phyloP scores from a whole-genome alignment of 30 jellyfish, hydroid and myxozoan species.

The Clytia hemisphaerica region DNA sequence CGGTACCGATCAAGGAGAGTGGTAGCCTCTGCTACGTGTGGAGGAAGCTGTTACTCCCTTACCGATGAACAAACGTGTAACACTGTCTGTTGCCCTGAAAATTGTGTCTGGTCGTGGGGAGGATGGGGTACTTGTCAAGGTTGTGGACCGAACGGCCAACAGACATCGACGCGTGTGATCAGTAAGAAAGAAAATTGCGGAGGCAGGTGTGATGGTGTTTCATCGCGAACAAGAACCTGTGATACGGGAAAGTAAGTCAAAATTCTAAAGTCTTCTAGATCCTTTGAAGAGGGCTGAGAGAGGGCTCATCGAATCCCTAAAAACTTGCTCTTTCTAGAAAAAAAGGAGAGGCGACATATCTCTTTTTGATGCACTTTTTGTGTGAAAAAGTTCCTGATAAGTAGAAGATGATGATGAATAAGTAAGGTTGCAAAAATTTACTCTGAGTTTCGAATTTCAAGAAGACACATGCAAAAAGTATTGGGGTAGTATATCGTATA shows the following conservation, averaged over 20 bases:
- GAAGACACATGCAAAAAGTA: too few species aligned
- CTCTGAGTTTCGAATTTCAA: too few species aligned
- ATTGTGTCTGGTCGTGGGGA: constrained; percentile 23
- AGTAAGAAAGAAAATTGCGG: background rate
- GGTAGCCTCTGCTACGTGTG: background rate
- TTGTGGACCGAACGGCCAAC: background rate
- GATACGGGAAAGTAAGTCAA: constrained; percentile 40
- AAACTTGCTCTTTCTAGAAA: too few species aligned
- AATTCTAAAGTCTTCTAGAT: too few species aligned
- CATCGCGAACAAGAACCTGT: constrained; percentile 38
- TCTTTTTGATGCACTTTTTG: too few species aligned
- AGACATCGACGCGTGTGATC: background rate
- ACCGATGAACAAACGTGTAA: background rate
- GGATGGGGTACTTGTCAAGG: constrained; percentile 34
- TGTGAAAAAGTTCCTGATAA: too few species aligned
- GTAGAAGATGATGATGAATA: too few species aligned
- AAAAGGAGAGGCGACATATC: too few species aligned
- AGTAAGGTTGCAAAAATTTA: too few species aligned
- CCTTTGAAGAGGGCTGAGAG: too few species aligned
- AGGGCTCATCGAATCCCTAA: too few species aligned
- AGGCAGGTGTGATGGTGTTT: constrained; percentile 50
- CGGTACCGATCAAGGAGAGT: background rate
- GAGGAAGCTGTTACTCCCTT: constrained; percentile 8
- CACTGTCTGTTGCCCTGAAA: constrained; percentile 21
- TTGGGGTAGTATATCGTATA: too few species aligned